These are phyloP conservation scores for Luscinia luscinia DNA, from an alignment of 2,797 vertebrate species.

Conservation along the genomic window DNA sequence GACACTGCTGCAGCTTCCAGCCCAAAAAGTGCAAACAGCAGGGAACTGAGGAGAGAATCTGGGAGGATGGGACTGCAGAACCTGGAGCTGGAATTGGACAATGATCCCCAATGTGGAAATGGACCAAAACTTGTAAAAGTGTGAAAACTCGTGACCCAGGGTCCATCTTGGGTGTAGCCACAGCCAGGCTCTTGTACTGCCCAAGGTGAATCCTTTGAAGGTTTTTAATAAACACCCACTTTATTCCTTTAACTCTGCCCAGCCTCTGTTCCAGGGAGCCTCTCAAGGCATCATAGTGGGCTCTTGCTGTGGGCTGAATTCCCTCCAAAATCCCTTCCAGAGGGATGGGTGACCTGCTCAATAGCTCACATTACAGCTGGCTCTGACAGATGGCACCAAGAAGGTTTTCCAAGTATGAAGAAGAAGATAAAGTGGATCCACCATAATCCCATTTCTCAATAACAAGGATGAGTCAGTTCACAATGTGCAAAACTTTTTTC, in stretches of 20 bases:
- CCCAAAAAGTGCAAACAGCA: neutral
- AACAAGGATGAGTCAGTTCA: neutral
- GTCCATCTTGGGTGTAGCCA: neutral
- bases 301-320: neutral
- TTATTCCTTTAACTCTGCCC: neutral
- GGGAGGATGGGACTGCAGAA: neutral
- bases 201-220: neutral
- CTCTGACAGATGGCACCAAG: neutral
- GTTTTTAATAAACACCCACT: neutral
- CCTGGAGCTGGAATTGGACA: neutral
- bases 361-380: neutral
- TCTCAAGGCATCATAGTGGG: neutral
- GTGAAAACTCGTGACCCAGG: neutral
- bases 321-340: neutral
- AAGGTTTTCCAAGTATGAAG: neutral
- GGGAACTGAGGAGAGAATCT: neutral
- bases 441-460: neutral
- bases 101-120: neutral
- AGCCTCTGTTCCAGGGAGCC: too few species aligned
- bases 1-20: neutral
- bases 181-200: neutral
- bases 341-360: neutral
- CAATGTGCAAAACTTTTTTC: neutral
- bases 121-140: neutral
- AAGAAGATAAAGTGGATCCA: neutral